Evolutionary conservation across 2,888 invertebrate genomes (phyloP), one percentile per base, ranked within the genome.

Genomic region (Mantis religiosa): DNA sequence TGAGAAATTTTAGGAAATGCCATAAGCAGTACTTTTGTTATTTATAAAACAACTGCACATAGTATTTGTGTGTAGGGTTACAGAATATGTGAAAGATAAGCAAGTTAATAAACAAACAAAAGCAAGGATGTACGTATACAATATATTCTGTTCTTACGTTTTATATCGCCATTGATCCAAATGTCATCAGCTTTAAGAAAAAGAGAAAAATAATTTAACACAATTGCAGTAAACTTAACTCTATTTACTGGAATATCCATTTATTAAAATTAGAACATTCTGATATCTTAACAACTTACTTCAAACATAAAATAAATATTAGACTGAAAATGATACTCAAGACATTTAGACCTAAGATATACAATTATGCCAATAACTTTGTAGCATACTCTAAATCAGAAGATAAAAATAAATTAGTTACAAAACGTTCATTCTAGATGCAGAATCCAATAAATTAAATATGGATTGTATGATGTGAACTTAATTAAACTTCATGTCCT

Each of bases 151-250:
- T 87, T 14, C 87, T 87, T 87, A 87, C 87, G 28, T 87, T 87
- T 87, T 82, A 87, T 87, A 34, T 87, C 87, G 34, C 87, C 87
- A 82, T 34, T 87, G 30, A 87, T 87, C 87, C 87, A 87, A 82
- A 87, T 82, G 82, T 87, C 87, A 82, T 87, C 87, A 82, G 87
- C 87, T 87, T 87, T 87, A 87, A 87, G 34, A 87, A 71, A 87
- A 28, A 87, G 82, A 87, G 82, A 82, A 87, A 28, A 87, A 15
- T 82, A 82, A 87, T 84, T 30, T 84, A 84, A 25, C 54, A 71
- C 20, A 71, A 71, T 14, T 71, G 54, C 54, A 71, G 54, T 20
- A 71, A 15, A 71, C 54, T 71, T 71, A 54, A 71, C 20, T 71
- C 20, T 71, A 71, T 71, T 71, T 71, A 71, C 2, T 71, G 54